These are phyloP conservation scores for Lasioglossum malachurum DNA, from an alignment of 2,888 invertebrate genomes.

Conservation along the genomic window DNA sequence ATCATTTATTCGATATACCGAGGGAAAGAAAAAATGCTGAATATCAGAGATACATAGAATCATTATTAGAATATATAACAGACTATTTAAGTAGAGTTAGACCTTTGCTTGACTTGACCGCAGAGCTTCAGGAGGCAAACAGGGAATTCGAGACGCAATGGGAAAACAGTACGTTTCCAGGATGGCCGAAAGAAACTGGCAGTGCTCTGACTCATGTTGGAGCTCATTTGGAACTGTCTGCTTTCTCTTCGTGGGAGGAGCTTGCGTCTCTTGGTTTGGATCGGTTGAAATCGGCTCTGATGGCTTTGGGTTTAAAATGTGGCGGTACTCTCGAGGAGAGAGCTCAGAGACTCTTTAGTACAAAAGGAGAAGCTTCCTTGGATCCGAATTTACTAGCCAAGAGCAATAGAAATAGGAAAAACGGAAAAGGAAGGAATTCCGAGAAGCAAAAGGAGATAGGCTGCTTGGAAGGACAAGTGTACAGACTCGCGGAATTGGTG, in stretches of 20 bases:
- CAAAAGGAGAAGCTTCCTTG: conserved; percentile 97
- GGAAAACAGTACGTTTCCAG: conserved; percentile 95
- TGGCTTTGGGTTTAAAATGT: conserved; percentile 98
- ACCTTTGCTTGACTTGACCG: conserved; percentile 93
- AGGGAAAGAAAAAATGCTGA: conserved; percentile 95
- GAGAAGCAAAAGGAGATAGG: conserved; percentile 95
- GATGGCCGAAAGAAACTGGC: conserved; percentile 98
- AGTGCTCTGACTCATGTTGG: conserved; percentile 97
- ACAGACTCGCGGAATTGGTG: conserved; percentile 93
- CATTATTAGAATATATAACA: conserved; percentile 93
- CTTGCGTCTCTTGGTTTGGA: conserved; percentile 98
- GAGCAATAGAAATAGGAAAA: conserved; percentile 90
- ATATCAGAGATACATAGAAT: conserved; percentile 93
- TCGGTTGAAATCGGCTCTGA: conserved; percentile 97
- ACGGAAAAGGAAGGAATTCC: conserved; percentile 87
- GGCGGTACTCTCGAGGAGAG: conserved; percentile 99
- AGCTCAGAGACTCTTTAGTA: conserved; percentile 97
- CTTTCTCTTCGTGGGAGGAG: conserved; percentile 99
- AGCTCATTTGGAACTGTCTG: conserved; percentile 98
- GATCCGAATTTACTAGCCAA: conserved; percentile 97
- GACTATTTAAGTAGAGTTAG: conserved; percentile 93
- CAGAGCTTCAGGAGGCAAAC: conserved; percentile 91
- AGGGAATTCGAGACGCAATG: conserved; percentile 94
- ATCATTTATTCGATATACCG: conserved; percentile 97
- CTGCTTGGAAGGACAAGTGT: conserved; percentile 95